These are phyloP conservation scores for Phalacrocorax aristotelis DNA, from an alignment of 2,113 vertebrate species.

Conservation along the genomic window DNA sequence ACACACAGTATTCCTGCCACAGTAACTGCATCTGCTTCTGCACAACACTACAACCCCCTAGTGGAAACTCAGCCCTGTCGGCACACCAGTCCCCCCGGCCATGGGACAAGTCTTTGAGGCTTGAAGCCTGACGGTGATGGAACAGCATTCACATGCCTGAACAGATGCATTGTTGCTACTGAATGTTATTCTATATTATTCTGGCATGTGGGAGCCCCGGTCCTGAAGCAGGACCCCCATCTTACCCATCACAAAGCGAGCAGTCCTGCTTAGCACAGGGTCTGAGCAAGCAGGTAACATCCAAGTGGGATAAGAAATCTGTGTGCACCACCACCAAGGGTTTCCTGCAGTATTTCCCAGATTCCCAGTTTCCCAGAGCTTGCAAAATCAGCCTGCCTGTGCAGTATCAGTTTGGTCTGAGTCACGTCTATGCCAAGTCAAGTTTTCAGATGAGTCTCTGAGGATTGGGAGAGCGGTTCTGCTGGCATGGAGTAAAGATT, in stretches of 20 bases:
- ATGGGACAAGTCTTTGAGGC: background rate
- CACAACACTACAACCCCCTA: constrained; percentile 63
- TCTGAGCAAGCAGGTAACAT: background rate
- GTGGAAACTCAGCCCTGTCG: background rate
- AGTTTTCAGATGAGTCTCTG: background rate
- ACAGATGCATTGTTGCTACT: background rate
- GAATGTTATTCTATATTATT: background rate
- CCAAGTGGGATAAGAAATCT: background rate
- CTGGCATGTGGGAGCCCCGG: background rate
- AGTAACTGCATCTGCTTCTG: background rate
- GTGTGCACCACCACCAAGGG: background rate
- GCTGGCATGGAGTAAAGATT: background rate
- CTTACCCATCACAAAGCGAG: background rate
- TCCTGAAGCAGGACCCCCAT: background rate
- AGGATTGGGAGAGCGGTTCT: background rate
- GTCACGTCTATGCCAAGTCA: background rate
- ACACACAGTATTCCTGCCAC: background rate
- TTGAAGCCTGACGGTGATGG: background rate
- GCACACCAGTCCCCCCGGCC: rapidly evolving
- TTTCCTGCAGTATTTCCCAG: background rate
- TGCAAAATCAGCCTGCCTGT: background rate
- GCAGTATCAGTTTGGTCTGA: background rate
- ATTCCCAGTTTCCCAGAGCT: background rate
- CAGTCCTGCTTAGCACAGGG: background rate
- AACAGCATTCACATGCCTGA: background rate